Conservation (phyloP, 2,113 vertebrate genomes). For the Colaptes auratus region DNA sequence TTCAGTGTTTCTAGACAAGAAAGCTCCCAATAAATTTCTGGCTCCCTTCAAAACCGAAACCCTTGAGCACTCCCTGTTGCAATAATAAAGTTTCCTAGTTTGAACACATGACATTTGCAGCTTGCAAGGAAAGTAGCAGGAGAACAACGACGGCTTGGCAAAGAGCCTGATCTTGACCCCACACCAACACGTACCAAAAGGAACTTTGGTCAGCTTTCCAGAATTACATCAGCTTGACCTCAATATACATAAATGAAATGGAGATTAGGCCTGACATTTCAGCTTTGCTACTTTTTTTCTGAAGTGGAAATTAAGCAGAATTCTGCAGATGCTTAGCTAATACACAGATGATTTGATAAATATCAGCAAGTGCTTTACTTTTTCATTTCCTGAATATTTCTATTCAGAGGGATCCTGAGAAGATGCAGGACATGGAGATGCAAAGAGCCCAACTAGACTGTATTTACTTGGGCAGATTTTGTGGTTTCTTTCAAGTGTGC, state of each 20-base stretch:
- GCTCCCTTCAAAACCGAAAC: not conserved
- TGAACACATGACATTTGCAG: rapidly evolving
- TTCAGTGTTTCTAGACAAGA: not conserved
- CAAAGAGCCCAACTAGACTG: not conserved
- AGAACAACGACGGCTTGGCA: not conserved
- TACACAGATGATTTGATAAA: rapidly evolving
- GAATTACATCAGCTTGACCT: not conserved
- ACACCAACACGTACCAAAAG: rapidly evolving
- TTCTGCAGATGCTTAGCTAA: not conserved
- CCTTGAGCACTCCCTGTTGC: rapidly evolving
- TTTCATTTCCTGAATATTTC: not conserved
- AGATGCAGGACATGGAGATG: not conserved
- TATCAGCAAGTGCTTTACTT: not conserved
- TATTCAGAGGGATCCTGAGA: not conserved
- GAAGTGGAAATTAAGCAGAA: not conserved
- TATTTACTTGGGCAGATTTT: not conserved
- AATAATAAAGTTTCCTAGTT: not conserved
- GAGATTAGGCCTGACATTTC: not conserved
- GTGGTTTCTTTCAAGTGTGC: constrained; percentile 23
- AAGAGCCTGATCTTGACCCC: not conserved
- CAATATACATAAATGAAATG: not conserved
- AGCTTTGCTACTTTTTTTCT: not conserved
- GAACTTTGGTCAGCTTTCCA: not conserved
- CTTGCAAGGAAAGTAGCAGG: not conserved
- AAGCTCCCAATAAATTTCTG: not conserved